Conservation (phyloP, 2,888 invertebrate species). For the Aporophyla lueneburgensis region DNA sequence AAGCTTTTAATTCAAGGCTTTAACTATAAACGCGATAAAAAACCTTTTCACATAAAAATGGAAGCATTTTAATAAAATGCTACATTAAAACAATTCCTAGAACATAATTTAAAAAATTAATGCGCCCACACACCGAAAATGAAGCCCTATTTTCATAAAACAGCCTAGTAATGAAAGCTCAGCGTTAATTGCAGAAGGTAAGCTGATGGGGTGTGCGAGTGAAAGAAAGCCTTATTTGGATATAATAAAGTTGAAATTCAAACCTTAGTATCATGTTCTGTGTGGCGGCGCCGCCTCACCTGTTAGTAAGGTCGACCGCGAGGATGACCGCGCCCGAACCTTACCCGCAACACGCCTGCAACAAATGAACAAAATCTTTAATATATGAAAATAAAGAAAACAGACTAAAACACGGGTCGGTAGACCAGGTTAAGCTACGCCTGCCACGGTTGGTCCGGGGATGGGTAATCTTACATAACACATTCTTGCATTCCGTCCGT, state of each 20-base stretch:
- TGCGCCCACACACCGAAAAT: constrained; percentile 70
- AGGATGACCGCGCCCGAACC: constrained; percentile 86
- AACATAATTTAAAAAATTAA: constrained; percentile 69
- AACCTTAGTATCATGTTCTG: constrained; percentile 91
- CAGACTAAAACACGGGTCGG: no score
- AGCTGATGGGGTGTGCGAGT: constrained; percentile 46
- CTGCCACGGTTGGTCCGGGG: no score
- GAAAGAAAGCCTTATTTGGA: constrained; percentile 60
- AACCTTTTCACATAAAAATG: constrained; percentile 45
- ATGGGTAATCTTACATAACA: no score
- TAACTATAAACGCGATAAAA: constrained; percentile 32
- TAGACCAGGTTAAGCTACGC: no score
- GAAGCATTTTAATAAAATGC: constrained; percentile 61
- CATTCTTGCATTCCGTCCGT: no score
- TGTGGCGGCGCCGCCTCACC: constrained; percentile 90
- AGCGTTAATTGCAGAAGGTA: constrained; percentile 70
- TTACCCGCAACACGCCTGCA: constrained; percentile 86
- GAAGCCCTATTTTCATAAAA: constrained; percentile 72
- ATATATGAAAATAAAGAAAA: constrained; percentile 22
- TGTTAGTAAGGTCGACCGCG: constrained; percentile 90
- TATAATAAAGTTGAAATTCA: constrained; percentile 84
- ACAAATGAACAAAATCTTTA: constrained; percentile 71
- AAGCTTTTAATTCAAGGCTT: constrained; percentile 41
- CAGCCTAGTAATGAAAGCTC: constrained; percentile 73
- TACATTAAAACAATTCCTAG: constrained; percentile 65